phyloP scores from a whole-genome alignment of 1,140 invertebrate species.

The Panagrolaimus sp. region DNA sequence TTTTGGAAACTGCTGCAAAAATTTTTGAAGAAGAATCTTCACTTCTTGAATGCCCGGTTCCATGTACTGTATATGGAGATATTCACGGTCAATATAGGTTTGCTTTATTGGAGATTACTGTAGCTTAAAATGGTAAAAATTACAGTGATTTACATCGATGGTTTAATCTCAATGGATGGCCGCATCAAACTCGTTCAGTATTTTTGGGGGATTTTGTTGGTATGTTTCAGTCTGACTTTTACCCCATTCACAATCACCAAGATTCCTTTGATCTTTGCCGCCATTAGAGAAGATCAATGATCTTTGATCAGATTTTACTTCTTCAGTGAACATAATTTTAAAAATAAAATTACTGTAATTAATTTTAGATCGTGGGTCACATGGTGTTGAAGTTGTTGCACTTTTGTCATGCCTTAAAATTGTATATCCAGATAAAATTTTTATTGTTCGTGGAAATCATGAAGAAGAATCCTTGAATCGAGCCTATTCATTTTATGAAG shows the following conservation, averaged over 20 bases:
- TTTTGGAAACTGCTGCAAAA: constrained; percentile 22
- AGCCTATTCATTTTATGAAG: constrained; percentile 39
- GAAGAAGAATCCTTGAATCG: constrained; percentile 40
- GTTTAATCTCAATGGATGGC: constrained; percentile 59
- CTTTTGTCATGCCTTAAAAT: constrained; percentile 25
- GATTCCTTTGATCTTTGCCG: no score
- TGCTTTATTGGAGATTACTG: background rate
- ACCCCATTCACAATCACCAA: no score
- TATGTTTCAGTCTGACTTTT: no score
- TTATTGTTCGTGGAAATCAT: constrained; percentile 35
- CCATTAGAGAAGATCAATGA: no score
- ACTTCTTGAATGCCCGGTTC: constrained; percentile 34
- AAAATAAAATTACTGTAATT: no score
- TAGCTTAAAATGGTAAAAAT: background rate
- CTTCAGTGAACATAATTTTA: no score
- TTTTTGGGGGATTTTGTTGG: constrained; percentile 38
- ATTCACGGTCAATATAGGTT: constrained; percentile 61
- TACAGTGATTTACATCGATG: constrained; percentile 60
- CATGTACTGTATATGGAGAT: constrained; percentile 55
- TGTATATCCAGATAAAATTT: constrained; percentile 31
- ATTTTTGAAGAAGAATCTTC: constrained; percentile 31
- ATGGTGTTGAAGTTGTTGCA: constrained; percentile 36
- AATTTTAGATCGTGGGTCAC: constrained; percentile 31
- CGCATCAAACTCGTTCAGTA: constrained; percentile 29
- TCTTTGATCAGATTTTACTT: no score